phyloP scores from a whole-genome alignment of 2,113 vertebrate genomes.

The rabbit (Oryctolagus cuniculus) region mOryCun1.1 NC_091441.1:96492001-96492500 shows the following conservation, averaged over 20 bases:
- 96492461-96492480: no score
- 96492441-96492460: no score
- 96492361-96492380: conserved; percentile 14
- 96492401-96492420: no score
- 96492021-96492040: neutral
- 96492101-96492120: neutral
- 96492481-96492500: no score
- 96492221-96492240: neutral
- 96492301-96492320: neutral
- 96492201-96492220: neutral
- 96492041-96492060: neutral
- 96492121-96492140: neutral
- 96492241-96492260: neutral
- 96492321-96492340: neutral
- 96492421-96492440: no score
- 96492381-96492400: neutral
- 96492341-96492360: conserved; percentile 14
- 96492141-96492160: neutral
- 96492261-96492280: neutral
- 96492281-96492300: neutral
- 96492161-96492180: neutral
- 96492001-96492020: neutral
- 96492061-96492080: neutral
- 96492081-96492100: neutral
- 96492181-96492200: neutral